Base-by-base conservation (phyloP, 1,140 invertebrate genomes). In the Argopecten irradians region DNA sequence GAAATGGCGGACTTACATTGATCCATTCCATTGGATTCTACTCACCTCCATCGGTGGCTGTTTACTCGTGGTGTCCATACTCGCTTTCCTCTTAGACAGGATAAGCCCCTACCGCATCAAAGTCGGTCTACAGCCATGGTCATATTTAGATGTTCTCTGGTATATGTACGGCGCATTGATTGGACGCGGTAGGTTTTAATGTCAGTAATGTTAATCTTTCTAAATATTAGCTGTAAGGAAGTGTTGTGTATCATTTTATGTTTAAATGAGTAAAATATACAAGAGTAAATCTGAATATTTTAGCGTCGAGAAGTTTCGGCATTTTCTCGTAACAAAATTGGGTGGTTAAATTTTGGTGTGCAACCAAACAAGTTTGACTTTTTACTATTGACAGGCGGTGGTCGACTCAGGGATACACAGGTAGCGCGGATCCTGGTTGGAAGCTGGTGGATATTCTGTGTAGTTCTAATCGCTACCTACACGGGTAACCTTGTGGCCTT, bases 401-500 rank as follows among this genome's bases (percentile, higher is more conserved):
- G 88, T 2, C 34, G 82, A 39, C 83, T 90, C 32, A 91, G 91
- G 9, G 82, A 86, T 22, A 92, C 92, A 8, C 28, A 46, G 14
- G 82, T 91, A 5, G 92, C 91, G 0, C 89, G 92, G 19, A 91
- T 90, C 14, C 84, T 93, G 83, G 84, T 93, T 11, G 91, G 91
- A 41, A 91, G 82, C 36, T 92, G 92, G 89, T 93, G 93, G 92
- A 46, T 92, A 19, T 92, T 92, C 83, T 90, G 88, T 82, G 90
- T 93, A 16, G 87, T 93, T 55, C 86, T 93, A n/a, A 90, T 92
- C 3, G 92, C 91, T 13, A 92, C 91, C 0, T 93, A 93, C 87
- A 90, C 92, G 84, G 93, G 93, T 2, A 93, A 92, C 71, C 89
- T 93, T 13, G 91, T 93, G 14, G 93, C 93, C 1, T 93, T 92